These are phyloP conservation scores for Drosophila siamana DNA, from an alignment of 2,888 invertebrate species.

Conservation along the genomic window DNA sequence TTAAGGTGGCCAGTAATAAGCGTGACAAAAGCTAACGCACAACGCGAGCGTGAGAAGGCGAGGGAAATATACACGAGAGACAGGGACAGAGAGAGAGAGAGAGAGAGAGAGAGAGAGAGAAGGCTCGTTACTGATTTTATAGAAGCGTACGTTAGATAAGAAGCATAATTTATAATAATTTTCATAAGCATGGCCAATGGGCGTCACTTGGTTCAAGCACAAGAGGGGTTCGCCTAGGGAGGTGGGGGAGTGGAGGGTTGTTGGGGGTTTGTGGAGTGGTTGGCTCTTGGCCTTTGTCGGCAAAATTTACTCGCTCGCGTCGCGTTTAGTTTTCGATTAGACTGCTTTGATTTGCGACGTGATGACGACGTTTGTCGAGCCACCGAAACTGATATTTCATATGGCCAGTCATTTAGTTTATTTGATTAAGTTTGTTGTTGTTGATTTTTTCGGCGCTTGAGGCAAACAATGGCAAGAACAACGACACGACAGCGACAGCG, in stretches of 20 bases:
- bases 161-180: conserved; percentile 79
- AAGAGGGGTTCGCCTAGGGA: background rate
- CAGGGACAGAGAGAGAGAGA: background rate
- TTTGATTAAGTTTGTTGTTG: conserved; percentile 55
- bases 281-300: conserved; percentile 80
- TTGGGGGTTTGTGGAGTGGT: background rate
- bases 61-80: background rate
- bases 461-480: conserved; percentile 26
- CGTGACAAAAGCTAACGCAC: conserved; percentile 11
- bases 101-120: conserved; percentile 8
- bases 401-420: conserved; percentile 60
- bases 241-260: background rate
- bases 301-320: conserved; percentile 69
- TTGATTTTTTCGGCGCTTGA: conserved; percentile 24
- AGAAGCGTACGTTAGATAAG: conserved; percentile 55
- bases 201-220: conserved; percentile 5
- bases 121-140: conserved; percentile 45
- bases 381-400: conserved; percentile 65
- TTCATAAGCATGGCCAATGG: conserved; percentile 71
- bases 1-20: conserved; percentile 14
- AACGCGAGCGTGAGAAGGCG: background rate
- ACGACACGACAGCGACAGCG: conserved; percentile 29
- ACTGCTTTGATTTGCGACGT: conserved; percentile 80
- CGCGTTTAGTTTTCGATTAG: conserved; percentile 81
- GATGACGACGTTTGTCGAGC: conserved; percentile 65